phyloP scores from a whole-genome alignment of 2,113 vertebrate genomes.

The Tupaia tana region DNA sequence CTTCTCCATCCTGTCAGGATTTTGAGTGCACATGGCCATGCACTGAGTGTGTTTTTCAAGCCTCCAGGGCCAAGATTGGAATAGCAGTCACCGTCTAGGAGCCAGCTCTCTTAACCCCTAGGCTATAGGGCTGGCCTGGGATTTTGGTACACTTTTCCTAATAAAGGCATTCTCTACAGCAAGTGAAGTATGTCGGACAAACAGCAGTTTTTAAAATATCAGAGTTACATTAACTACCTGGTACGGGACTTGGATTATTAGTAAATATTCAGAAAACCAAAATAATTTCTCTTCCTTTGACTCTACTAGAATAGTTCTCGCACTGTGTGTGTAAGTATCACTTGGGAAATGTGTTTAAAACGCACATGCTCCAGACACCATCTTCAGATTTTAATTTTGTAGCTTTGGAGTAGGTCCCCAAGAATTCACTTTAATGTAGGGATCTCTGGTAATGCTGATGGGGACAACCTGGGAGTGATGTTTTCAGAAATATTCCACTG shows the following conservation, averaged over 20 bases:
- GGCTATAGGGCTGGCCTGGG: no score
- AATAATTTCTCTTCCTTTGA: background rate
- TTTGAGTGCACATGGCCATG: no score
- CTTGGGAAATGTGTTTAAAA: background rate
- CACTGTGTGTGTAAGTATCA: rapidly evolving
- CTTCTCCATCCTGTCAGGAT: no score
- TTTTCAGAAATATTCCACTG: conserved; percentile 1
- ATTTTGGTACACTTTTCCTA: background rate
- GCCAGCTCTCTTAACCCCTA: no score
- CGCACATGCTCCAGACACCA: background rate
- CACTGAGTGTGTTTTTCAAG: no score
- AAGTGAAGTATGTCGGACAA: background rate
- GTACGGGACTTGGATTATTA: background rate
- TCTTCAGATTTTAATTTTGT: background rate
- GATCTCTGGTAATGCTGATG: background rate
- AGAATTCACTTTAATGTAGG: background rate
- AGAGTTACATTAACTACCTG: background rate
- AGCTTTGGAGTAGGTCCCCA: background rate
- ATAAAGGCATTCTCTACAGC: background rate
- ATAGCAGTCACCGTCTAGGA: no score
- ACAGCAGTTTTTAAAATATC: background rate
- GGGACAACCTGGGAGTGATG: background rate
- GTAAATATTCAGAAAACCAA: background rate
- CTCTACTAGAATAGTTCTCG: background rate
- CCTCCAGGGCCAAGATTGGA: no score